A percentile compares a stretch with the other conserved stretches of the same genome.
Conservation (phyloP, 2,797 vertebrate genomes). For the Lutjanus campechanus region DNA sequence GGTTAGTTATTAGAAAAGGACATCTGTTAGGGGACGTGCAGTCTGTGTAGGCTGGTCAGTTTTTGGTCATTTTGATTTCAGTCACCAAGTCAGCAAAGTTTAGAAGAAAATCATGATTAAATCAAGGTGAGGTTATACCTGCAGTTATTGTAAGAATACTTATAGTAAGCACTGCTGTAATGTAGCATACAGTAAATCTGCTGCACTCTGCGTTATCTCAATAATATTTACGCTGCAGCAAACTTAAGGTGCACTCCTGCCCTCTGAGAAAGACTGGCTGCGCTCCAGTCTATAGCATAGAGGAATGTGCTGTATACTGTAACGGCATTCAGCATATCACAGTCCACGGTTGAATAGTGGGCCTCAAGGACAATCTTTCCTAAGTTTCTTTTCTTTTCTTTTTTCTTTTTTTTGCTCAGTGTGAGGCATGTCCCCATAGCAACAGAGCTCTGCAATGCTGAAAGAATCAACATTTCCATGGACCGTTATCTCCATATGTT, state of each 20-base stretch:
- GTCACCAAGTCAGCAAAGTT: not conserved
- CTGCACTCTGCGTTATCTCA: slow-evolving; percentile 41
- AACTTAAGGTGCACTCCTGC: slow-evolving; percentile 40
- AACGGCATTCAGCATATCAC: slow-evolving; percentile 56
- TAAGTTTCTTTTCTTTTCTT: slow-evolving; percentile 58
- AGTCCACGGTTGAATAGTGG: slow-evolving; percentile 52
- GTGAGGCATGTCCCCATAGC: slow-evolving; percentile 77
- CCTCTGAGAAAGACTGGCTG: slow-evolving; percentile 24
- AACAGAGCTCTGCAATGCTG: slow-evolving; percentile 69
- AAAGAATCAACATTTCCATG: slow-evolving; percentile 61
- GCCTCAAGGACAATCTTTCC: slow-evolving; percentile 79
- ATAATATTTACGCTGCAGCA: slow-evolving; percentile 60
- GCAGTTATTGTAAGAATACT: slow-evolving; percentile 12
- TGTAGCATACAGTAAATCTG: slow-evolving; percentile 36
- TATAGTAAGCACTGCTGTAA: slow-evolving; percentile 8
- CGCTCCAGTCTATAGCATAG: slow-evolving; percentile 29
- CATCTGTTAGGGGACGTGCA: slow-evolving; percentile 20
- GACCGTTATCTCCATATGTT: slow-evolving; percentile 41
- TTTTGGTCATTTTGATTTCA: not conserved
- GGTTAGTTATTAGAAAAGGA: slow-evolving; percentile 43
- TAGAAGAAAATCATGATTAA: not conserved
- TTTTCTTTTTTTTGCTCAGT: slow-evolving; percentile 44
- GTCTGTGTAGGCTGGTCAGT: not conserved
- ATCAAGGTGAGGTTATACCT: not conserved
- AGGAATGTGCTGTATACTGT: slow-evolving; percentile 37